These are phyloP conservation scores for Ceuthmochares aereus DNA, from an alignment of 2,113 vertebrate genomes.

Conservation along the genomic window DNA sequence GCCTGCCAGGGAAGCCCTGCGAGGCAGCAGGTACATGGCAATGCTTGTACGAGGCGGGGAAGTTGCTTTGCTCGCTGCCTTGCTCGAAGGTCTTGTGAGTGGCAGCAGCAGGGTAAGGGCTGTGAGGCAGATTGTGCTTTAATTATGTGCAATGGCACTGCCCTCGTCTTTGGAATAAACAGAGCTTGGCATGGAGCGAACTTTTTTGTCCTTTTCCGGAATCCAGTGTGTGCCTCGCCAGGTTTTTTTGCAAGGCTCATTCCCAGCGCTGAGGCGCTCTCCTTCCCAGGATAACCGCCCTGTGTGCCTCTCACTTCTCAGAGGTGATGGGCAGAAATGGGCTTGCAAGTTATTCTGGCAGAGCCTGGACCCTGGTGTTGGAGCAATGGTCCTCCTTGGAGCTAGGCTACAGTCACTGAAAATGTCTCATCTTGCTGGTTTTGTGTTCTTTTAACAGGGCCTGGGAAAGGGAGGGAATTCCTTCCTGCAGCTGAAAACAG, in stretches of 20 bases:
- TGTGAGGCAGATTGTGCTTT: background rate
- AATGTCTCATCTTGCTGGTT: background rate
- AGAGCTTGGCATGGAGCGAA: background rate
- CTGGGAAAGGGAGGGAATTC: background rate
- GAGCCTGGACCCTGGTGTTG: rapidly evolving
- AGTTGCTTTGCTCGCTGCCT: rapidly evolving
- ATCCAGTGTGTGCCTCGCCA: rapidly evolving
- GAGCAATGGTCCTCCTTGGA: background rate
- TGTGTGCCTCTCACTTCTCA: rapidly evolving
- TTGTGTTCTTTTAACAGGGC: background rate
- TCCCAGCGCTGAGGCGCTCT: background rate
- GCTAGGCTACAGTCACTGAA: background rate
- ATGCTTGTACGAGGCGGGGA: rapidly evolving
- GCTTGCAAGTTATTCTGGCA: background rate
- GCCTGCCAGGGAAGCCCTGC: background rate
- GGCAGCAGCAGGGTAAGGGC: background rate
- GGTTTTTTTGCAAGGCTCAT: background rate
- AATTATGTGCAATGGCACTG: background rate
- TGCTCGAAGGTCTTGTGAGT: rapidly evolving
- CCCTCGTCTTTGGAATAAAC: background rate
- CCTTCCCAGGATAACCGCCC: rapidly evolving
- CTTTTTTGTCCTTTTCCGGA: rapidly evolving
- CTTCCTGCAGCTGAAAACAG: background rate
- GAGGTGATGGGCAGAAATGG: background rate
- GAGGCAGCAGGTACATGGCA: rapidly evolving